These are phyloP conservation scores for Nannoperca australis DNA, from an alignment of 2,797 vertebrate genomes.

Conservation along the genomic window DNA sequence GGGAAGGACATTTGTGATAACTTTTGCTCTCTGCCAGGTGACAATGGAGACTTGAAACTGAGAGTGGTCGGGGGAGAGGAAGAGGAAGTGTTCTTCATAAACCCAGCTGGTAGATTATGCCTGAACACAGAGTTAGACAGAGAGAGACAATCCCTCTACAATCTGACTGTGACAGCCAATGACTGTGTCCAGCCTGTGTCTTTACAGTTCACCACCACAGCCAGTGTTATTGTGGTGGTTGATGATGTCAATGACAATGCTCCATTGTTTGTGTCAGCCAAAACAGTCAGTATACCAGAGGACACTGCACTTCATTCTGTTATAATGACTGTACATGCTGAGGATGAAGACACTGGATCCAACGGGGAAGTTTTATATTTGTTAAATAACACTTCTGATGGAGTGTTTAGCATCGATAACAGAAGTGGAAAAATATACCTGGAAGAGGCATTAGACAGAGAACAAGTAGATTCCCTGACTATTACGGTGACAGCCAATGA, in stretches of 20 bases:
- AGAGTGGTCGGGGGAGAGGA: conserved; percentile 71
- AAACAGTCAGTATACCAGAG: conserved; percentile 72
- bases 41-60: conserved; percentile 75
- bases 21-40: conserved; percentile 67
- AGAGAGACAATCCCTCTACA: conserved; percentile 78
- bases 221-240: conserved; percentile 65
- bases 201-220: conserved; percentile 75
- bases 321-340: conserved; percentile 73
- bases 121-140: conserved; percentile 78
- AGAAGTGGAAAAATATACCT: conserved; percentile 79
- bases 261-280: conserved; percentile 75
- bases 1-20: not conserved
- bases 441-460: conserved; percentile 79
- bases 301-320: conserved; percentile 74
- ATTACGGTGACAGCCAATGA: conserved; percentile 78
- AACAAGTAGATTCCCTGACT: conserved; percentile 67
- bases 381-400: conserved; percentile 64
- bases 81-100: conserved; percentile 72
- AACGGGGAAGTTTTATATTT: conserved; percentile 80
- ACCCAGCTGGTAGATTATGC: conserved; percentile 72
- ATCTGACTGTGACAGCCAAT: conserved; percentile 78
- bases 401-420: conserved; percentile 73
- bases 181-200: conserved; percentile 72
- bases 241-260: conserved; percentile 85
- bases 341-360: conserved; percentile 78